These are phyloP conservation scores for Hemiscyllium ocellatum DNA, from an alignment of 2,113 vertebrate species.

Conservation along the genomic window DNA sequence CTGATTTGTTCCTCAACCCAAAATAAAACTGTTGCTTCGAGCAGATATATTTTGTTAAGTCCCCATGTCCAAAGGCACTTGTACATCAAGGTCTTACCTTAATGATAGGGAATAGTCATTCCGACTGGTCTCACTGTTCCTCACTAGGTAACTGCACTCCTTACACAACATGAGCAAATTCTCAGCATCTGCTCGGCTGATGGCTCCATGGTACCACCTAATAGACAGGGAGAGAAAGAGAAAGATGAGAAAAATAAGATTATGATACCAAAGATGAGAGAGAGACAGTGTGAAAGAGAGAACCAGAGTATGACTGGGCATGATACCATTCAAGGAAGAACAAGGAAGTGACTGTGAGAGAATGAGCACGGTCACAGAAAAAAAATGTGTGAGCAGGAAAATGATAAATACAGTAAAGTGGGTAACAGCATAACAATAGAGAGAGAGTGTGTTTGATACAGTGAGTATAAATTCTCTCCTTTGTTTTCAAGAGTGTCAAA, in stretches of 20 bases:
- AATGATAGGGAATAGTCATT: conserved; percentile 40
- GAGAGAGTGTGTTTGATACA: background rate
- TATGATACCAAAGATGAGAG: background rate
- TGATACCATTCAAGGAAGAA: background rate
- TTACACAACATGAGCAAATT: conserved; percentile 39
- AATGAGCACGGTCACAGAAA: background rate
- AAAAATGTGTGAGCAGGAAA: too few relatives aligned
- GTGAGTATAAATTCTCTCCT: background rate
- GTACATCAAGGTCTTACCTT: conserved; percentile 18
- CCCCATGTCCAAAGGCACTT: background rate
- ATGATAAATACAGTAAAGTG: background rate
- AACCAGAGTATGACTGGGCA: background rate
- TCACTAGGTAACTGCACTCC: conserved; percentile 39
- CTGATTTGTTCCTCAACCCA: background rate
- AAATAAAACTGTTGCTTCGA: background rate
- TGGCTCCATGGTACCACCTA: conserved; percentile 39
- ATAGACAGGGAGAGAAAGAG: background rate
- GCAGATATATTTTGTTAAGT: background rate
- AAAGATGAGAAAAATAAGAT: background rate
- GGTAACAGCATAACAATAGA: background rate
- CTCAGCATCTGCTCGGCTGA: conserved; percentile 38
- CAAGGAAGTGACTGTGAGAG: background rate
- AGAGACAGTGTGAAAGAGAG: background rate
- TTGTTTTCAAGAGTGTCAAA: background rate
- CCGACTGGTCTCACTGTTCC: conserved; percentile 39